Base-by-base conservation (phyloP, 2,113 vertebrate genomes). In the Electrona antarctica region DNA sequence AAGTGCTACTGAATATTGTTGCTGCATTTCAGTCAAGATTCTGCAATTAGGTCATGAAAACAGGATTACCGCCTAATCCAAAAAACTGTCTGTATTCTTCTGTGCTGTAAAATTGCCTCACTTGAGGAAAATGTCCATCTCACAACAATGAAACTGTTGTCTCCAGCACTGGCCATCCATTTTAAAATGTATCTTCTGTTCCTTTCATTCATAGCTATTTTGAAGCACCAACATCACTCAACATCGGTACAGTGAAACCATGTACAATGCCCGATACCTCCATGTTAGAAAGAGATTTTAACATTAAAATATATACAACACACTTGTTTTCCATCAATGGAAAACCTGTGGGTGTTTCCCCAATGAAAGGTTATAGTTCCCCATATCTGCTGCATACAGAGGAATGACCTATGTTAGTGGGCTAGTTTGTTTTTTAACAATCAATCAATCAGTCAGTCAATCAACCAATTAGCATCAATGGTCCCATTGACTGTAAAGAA, bases 281-380 rank as follows among this genome's bases (percentile, higher is more conserved):
- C 74, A 84, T 75, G 75, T 86, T 80, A 75, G 60, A 77, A 77
- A 85, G 77, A 86, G 79, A 84, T 77, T 78, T 81, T 45, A 82
- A 84, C 79, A 88, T 85, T 78, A 85, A 77, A 87, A 87, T 90
- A 89, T 91, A 76, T 87, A 91, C 89, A 87, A 70, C 64, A 76
- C 41, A n/a, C 33, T 71, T 69, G 21, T 63, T 49, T 73, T 15
- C 57, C 29, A 52, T 47, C 0, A 65, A 77, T 60, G 56, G 12
- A 58, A 50, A 72, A 29, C 12, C 21, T 41, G 12, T 49, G 46
- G 51, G 64, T 47, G 41, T 48, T 47, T 46, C 47, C 3, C 4
- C 14, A 50, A 10, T 29, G 15, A 50, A 45, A 60, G 5, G 59
- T 60, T 60, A 60, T 5, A 79, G 61, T 57, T 76, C 71, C 62